These are phyloP conservation scores for Holcopasites calliopsidis DNA, from an alignment of 1,140 invertebrate species.

Conservation along the genomic window DNA sequence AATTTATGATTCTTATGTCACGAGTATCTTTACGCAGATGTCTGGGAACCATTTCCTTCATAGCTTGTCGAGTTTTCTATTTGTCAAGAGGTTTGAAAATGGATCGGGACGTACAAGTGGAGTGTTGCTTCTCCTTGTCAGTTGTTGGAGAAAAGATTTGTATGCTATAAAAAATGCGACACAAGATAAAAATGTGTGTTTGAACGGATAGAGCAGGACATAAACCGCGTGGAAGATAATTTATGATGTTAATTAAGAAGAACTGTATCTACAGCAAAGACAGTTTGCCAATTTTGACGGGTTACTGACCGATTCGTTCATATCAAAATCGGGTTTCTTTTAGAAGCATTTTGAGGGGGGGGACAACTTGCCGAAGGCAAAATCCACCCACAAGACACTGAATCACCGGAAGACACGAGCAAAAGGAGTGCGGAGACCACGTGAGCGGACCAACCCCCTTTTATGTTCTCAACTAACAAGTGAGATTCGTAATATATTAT, in stretches of 20 bases:
- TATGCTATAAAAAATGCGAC: not conserved
- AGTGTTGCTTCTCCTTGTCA: not conserved
- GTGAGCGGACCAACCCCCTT: constrained; percentile 25
- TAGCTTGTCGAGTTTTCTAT: not conserved
- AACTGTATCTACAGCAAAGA: not conserved
- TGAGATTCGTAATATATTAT: constrained; percentile 63
- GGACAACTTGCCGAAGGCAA: constrained; percentile 24
- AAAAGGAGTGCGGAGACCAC: constrained; percentile 8
- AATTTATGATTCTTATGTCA: constrained; percentile 54
- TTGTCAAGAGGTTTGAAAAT: not conserved
- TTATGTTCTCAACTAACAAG: constrained; percentile 33
- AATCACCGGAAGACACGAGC: constrained; percentile 52
- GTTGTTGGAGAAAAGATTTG: not conserved
- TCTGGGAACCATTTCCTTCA: not conserved
- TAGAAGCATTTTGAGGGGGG: not conserved
- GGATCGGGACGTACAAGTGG: not conserved
- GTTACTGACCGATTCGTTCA: not conserved
- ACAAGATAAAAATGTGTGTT: not conserved
- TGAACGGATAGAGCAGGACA: too few relatives aligned
- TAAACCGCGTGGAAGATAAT: too few relatives aligned
- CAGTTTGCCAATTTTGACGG: not conserved
- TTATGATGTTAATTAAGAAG: too few relatives aligned
- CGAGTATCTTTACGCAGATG: constrained; percentile 39
- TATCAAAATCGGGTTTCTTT: not conserved
- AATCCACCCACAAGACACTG: constrained; percentile 60